These are phyloP conservation scores for Rhynchopsitta pachyrhyncha DNA, from an alignment of 2,113 vertebrate genomes.

Conservation along the genomic window DNA sequence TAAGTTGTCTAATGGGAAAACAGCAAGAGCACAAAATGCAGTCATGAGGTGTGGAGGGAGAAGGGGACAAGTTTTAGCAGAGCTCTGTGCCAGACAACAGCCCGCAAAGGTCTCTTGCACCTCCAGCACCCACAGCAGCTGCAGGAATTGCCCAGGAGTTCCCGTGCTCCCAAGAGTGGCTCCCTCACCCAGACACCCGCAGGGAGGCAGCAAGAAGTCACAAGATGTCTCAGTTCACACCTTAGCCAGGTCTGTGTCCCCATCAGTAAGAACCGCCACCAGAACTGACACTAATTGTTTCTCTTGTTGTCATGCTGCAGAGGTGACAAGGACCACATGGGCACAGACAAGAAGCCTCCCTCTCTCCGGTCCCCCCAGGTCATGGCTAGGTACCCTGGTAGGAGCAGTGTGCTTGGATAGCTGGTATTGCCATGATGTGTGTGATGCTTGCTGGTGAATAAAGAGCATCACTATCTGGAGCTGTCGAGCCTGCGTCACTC, in stretches of 20 bases:
- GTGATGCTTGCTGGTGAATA: conserved; percentile 51
- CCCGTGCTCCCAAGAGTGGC: neutral
- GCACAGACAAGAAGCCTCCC: neutral
- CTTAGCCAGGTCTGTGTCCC: neutral
- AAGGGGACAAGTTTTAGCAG: neutral
- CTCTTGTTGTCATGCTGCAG: neutral
- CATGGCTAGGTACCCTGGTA: neutral
- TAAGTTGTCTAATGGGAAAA: neutral
- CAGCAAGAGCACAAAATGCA: neutral
- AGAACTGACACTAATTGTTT: conserved; percentile 47
- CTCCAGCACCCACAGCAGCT: fast-evolving
- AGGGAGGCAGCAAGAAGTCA: neutral
- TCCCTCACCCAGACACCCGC: neutral
- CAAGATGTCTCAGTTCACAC: conserved; percentile 15
- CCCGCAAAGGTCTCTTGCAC: neutral
- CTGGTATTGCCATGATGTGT: neutral
- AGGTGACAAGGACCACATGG: conserved; percentile 31
- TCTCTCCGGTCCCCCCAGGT: conserved; percentile 9
- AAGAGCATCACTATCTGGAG: conserved; percentile 68
- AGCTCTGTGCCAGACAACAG: neutral
- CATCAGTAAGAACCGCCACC: conserved; percentile 14
- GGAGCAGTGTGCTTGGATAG: neutral
- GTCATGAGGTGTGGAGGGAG: neutral
- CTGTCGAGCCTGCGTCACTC: conserved; percentile 72
- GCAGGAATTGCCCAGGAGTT: neutral